phyloP scores from a whole-genome alignment of 2,797 vertebrate species.

The Neosilurus mollespiculum region DNA sequence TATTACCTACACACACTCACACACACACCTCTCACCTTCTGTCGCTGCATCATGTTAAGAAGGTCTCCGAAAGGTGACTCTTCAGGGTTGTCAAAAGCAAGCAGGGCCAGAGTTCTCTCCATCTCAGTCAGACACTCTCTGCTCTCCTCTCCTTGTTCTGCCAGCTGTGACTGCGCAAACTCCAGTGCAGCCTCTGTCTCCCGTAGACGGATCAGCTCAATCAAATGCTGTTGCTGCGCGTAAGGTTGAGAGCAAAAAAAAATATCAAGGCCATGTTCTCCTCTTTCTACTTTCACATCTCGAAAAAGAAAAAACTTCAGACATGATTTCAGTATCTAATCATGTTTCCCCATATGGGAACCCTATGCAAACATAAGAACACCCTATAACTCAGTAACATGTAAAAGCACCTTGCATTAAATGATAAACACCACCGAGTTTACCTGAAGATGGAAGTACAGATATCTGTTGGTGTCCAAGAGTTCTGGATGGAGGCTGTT shows the following conservation, averaged over 20 bases:
- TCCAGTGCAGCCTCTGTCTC: slow-evolving; percentile 96
- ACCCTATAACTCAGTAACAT: background rate
- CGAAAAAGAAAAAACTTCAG: background rate
- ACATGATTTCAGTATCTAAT: too few species aligned
- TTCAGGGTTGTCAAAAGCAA: slow-evolving; percentile 95
- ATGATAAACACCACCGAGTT: background rate
- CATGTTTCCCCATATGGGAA: background rate
- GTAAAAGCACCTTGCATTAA: background rate
- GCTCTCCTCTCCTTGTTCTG: slow-evolving; percentile 96
- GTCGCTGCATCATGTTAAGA: slow-evolving; percentile 96
- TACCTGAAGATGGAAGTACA: slow-evolving; percentile 96
- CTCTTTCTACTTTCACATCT: background rate
- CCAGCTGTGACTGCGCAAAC: slow-evolving; percentile 95
- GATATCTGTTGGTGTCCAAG: slow-evolving; percentile 91
- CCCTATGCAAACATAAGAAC: background rate
- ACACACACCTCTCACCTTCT: slow-evolving; percentile 78
- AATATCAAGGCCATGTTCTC: background rate
- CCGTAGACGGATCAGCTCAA: slow-evolving; percentile 93
- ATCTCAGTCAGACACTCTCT: slow-evolving; percentile 95
- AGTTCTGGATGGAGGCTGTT: slow-evolving; percentile 94
- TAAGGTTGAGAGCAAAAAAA: background rate
- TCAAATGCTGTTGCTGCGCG: slow-evolving; percentile 92
- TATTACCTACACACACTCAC: background rate
- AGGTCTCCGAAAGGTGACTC: slow-evolving; percentile 96
- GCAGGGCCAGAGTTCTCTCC: slow-evolving; percentile 91